Percentiles rank a stretch among this genome's conserved stretches.
Evolutionary conservation across 2,797 vertebrate species (phyloP).

Genomic region (Hydrophis major): DNA sequence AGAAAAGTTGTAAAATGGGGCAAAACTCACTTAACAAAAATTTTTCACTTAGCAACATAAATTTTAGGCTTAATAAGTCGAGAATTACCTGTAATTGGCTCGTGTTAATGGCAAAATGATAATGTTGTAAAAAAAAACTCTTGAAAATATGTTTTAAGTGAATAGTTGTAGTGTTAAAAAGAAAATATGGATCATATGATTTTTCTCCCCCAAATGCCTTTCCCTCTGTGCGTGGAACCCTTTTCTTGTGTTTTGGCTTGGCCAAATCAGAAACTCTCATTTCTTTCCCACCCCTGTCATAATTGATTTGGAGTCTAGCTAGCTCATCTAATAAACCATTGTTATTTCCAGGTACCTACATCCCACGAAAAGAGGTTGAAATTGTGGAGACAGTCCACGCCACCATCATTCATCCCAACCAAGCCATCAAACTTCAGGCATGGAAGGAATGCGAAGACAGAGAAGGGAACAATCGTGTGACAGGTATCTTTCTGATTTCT

Average conservation of each 20-base stretch:
- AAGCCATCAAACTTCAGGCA: constrained; percentile 87
- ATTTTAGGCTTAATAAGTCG: too few relatives aligned
- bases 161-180: not conserved
- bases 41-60: too few relatives aligned
- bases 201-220: not conserved
- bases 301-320: accelerated
- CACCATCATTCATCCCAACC: constrained; percentile 84
- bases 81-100: not conserved
- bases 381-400: constrained; percentile 86
- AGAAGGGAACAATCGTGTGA: constrained; percentile 76
- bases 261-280: not conserved
- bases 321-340: not conserved
- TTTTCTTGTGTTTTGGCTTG: not conserved
- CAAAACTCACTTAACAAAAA: too few relatives aligned
- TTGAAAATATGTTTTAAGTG: not conserved
- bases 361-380: constrained; percentile 85
- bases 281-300: not conserved
- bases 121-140: not conserved
- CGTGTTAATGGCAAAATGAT: not conserved
- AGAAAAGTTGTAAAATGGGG: too few relatives aligned
- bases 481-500: constrained; percentile 68
- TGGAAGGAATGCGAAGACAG: constrained; percentile 86
- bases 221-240: not conserved
- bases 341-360: constrained; percentile 80
- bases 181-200: not conserved